Evolutionary conservation across 2,888 invertebrate species (phyloP), one percentile per base, ranked within the genome.

Genomic region (Drosophila gaucha): DNA sequence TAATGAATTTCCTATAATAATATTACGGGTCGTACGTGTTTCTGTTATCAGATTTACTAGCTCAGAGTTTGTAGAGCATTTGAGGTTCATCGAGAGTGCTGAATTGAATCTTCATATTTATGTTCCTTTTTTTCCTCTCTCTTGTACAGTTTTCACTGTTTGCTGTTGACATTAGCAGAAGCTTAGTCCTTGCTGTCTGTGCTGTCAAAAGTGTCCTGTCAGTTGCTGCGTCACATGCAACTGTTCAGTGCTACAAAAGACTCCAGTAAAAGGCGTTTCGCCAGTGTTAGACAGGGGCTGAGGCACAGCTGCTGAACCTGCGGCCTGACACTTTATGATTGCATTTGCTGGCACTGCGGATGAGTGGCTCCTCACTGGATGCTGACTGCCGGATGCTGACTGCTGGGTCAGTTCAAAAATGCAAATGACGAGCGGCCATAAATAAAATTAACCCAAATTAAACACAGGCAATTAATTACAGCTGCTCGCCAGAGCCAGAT

Each of bases 371-470:
- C 66, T 67, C 78, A 75, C 56, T 31, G 18, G n/a, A 20, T 46
- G 22, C 22, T 14, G 18, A 6, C 30, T 39, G 26, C 22, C 35
- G 22, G 6, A 9, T 28, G 9, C 24, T 9, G 28, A n/a, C 18
- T 30, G 44, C 16, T 36, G 49, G 54, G 64, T 31, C 55, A 59
- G 56, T 49, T 49, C 47, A 50, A 62, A 66, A 84, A 80, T 74
- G 83, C 67, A 76, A 76, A 72, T 74, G 62, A 83, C 85, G 79
- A 78, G 72, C 68, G 55, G 65, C 63, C 75, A 88, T 87, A 87
- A 89, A 87, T 87, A 89, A 87, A 89, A 87, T 87, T 87, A 89
- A 87, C 78, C 79, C 79, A 82, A 82, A 89, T 88, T 89, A 79
- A 78, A 72, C 76, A 89, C 89, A 78, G 71, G 52, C 80, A 82